phyloP scores from a whole-genome alignment of 1,140 invertebrate species.

The Brevipalpus yothersi region DNA sequence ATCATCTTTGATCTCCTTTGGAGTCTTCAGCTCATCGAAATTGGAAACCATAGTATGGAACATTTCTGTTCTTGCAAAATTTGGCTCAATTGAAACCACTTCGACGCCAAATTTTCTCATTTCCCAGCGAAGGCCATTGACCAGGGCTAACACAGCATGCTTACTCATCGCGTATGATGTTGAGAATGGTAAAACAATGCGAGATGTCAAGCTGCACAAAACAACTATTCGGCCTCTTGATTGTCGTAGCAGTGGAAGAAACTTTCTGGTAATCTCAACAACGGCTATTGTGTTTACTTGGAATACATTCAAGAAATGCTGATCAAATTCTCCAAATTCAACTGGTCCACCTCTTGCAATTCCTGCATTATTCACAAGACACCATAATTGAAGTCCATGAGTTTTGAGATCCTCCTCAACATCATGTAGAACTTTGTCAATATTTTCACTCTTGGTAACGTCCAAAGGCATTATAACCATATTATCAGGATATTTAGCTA shows the following conservation, averaged over 20 bases:
- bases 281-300: slow-evolving; percentile 11
- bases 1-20: too few species aligned
- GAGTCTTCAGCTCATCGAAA: too few species aligned
- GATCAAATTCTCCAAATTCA: slow-evolving; percentile 13
- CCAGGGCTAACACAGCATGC: slow-evolving; percentile 5
- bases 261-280: slow-evolving; percentile 7
- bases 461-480: slow-evolving; percentile 21
- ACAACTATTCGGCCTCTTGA: slow-evolving; percentile 12
- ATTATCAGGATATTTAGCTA: not conserved
- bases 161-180: slow-evolving; percentile 11
- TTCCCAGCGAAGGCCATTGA: slow-evolving; percentile 9
- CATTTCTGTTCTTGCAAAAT: slow-evolving; percentile 18
- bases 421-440: not conserved
- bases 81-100: slow-evolving; percentile 25
- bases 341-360: slow-evolving; percentile 20
- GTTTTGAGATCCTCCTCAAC: not conserved
- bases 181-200: slow-evolving; percentile 4
- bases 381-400: not conserved
- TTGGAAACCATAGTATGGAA: too few species aligned
- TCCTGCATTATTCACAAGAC: not conserved
- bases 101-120: slow-evolving; percentile 23
- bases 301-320: slow-evolving; percentile 6
- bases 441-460: slow-evolving; percentile 16
- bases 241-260: slow-evolving; percentile 9
- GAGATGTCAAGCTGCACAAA: slow-evolving; percentile 2